Base-by-base conservation (phyloP, 2,797 vertebrate species). In the Hyperoplus immaculatus region DNA sequence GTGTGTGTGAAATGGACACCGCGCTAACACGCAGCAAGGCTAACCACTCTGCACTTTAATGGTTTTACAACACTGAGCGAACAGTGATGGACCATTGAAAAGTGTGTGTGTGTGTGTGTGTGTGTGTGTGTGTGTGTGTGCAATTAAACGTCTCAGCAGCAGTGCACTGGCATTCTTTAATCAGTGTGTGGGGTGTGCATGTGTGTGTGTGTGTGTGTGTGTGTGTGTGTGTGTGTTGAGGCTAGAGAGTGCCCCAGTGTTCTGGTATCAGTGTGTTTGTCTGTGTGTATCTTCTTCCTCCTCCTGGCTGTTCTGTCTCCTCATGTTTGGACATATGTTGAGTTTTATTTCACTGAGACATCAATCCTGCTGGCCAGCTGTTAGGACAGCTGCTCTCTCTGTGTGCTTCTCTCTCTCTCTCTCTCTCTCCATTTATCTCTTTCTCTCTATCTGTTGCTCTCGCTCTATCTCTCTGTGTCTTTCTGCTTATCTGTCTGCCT, bases 271-370 rank as follows among this genome's bases (percentile, higher is more conserved):
- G 69, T 72, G 72, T 75, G 72, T 80, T 42, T 69, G 50, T 77
- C 9, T 76, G 78, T 80, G 66, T 89, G 85, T 86, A 56, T 87
- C 61, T 77, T 36, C 72, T 63, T 69, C 74, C 58, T 83, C 68
- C 72, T 84, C 65, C 69, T 84, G 77, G 74, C 86, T 69, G 79
- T 72, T 79, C 72, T 68, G 81, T 81, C 88, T 87, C 88, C 85
- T 91, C 84, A 83, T 93, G 89, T 93, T 92, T 92, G 88, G 89
- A 93, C 92, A 93, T 93, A 91, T 93, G 90, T 92, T 93, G 91
- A 90, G 89, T 92, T 93, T 93, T 91, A 92, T 93, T 93, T 92
- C 91, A 92, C 90, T 83, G 82, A 92, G 91, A 93, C 91, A 93
- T 93, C 91, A 93, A 90, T 93, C 88, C 90, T 92, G 84, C 78